Evolutionary conservation across 1,140 invertebrate species (phyloP), one percentile per base, ranked within the genome.

Genomic region (Megalopta genalis): DNA sequence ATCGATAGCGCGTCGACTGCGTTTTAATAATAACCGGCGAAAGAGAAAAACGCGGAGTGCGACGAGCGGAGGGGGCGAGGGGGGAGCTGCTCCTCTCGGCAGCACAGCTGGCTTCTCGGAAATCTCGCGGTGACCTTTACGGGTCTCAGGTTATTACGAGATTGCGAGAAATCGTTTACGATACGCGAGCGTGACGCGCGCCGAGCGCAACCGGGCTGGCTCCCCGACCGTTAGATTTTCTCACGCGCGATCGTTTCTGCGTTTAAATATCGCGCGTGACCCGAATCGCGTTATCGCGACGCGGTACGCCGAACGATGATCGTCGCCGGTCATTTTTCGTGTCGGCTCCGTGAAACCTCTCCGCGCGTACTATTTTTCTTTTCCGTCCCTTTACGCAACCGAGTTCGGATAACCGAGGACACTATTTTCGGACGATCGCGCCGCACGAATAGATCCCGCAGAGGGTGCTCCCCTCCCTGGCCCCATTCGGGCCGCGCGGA

Each of bases 261-360:
- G 72, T 67, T 52, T 66, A 39, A 74, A 74, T 73, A 63, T 65
- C n/a, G 60, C 71, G 25, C 71, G 59, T 42, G 60, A 37, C 52
- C 62, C 39, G 60, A 63, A 64, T 46, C 70, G 57, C 63, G n/a
- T 72, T 49, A 63, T 32, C 59, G 37, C 8, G 16, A 23, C 62
- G 32, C 18, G n/a, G 32, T 18, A 37, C 60, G 32, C 32, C 39
- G 62, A 64, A 21, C 62, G 18, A 0, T 0, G 10, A 0, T 14
- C 32, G 21, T 39, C 21, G 32, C 21, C 32, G 6, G 21, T n/a
- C 21, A 64, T 64, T 39, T n/a, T 64, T 32, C 9, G n/a, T 39
- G 18, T n/a, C 32, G 63, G 0, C 7, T 9, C 21, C 63, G 63
- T 64, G 21, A 39, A 64, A 27, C 59, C 49, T 18, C 16, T 2